phyloP scores from a whole-genome alignment of 2,888 invertebrate genomes.

The Macropis europaea region DNA sequence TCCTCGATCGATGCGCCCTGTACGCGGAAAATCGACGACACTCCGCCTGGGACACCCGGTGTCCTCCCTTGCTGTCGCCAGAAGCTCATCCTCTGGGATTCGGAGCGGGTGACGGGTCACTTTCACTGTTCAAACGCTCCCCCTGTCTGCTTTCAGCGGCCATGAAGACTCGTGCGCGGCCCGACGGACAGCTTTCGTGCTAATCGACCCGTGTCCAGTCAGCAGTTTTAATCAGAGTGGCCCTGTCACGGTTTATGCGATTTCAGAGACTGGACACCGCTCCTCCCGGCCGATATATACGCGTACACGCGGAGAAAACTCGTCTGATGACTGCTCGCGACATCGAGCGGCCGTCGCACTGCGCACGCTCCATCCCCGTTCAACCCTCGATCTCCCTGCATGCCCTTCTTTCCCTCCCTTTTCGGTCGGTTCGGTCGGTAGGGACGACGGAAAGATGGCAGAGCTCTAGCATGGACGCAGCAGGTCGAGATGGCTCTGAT shows the following conservation, averaged over 20 bases:
- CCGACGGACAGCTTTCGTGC: neutral
- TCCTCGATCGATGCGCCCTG: slow-evolving; percentile 21
- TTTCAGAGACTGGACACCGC: neutral
- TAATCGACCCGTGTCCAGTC: neutral
- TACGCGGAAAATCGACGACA: slow-evolving; percentile 15
- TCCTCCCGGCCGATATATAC: slow-evolving; percentile 37
- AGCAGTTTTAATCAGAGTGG: too few species aligned
- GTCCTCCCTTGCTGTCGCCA: too few species aligned
- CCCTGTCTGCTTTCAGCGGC: neutral
- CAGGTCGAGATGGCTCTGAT: slow-evolving; percentile 23
- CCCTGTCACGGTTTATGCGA: slow-evolving; percentile 13
- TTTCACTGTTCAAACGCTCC: too few species aligned
- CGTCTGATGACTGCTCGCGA: slow-evolving; percentile 65
- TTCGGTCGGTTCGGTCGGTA: neutral
- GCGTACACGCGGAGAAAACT: slow-evolving; percentile 69
- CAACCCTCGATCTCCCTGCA: slow-evolving; percentile 40
- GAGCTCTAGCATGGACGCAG: slow-evolving; percentile 1
- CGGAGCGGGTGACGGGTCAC: too few species aligned
- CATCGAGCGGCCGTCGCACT: slow-evolving; percentile 66
- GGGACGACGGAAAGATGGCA: slow-evolving; percentile 20
- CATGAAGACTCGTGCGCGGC: neutral
- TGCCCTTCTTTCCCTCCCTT: slow-evolving; percentile 31
- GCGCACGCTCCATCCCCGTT: slow-evolving; percentile 60
- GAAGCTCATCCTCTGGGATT: too few species aligned
- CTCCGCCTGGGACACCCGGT: too few species aligned